phyloP scores from a whole-genome alignment of 1,140 invertebrate genomes.

The Eciton burchellii region DNA sequence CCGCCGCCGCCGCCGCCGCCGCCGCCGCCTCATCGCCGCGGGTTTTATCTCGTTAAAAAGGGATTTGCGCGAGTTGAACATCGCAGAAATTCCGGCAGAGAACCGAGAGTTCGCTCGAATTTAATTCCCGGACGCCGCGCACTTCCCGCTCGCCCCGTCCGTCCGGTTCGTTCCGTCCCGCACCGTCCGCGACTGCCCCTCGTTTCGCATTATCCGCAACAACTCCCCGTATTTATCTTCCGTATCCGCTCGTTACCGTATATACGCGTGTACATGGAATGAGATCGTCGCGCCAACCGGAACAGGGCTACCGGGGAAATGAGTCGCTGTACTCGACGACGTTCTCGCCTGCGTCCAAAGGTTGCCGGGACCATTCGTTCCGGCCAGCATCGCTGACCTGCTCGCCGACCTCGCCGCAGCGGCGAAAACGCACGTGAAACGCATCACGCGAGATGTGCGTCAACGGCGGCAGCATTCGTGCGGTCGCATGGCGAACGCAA shows the following conservation, averaged over 20 bases:
- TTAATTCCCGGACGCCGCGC: conserved; percentile 63
- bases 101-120: conserved; percentile 68
- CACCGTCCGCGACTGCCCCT: background rate
- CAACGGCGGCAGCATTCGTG: conserved; percentile 40
- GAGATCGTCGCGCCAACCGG: conserved; percentile 1
- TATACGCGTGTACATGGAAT: conserved; percentile 11
- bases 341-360: conserved; percentile 42
- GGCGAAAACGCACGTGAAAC: conserved; percentile 35
- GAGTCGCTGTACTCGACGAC: conserved; percentile 35
- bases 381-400: conserved; percentile 16
- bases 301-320: conserved; percentile 56
- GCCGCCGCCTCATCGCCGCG: conserved; percentile 28
- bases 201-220: conserved; percentile 64
- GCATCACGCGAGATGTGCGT: background rate
- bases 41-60: conserved; percentile 72
- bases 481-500: conserved; percentile 44
- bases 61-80: conserved; percentile 67
- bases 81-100: conserved; percentile 63
- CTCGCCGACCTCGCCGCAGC: too few relatives aligned
- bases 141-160: background rate
- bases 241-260: conserved; percentile 55
- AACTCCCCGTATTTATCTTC: conserved; percentile 72
- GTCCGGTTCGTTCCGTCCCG: background rate
- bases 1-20: too few relatives aligned
- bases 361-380: conserved; percentile 35